Percentiles rank a stretch among this genome's conserved stretches.
phyloP scores from a whole-genome alignment of 1,140 invertebrate species.

The Caenorhabditis elegans region DNA sequence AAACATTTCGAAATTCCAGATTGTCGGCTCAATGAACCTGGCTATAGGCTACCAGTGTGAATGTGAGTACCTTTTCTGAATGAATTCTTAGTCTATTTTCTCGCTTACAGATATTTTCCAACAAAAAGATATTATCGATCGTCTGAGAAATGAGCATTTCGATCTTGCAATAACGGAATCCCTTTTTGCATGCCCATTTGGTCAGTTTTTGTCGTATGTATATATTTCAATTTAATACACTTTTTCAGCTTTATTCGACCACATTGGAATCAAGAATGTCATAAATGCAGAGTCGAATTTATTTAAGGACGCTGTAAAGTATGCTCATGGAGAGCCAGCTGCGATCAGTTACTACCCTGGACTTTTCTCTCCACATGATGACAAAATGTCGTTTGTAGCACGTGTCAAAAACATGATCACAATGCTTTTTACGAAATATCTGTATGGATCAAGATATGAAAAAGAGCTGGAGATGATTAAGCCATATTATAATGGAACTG shows the following conservation, averaged over 20 bases:
- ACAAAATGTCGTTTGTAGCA: constrained; percentile 29
- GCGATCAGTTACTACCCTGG: constrained; percentile 12
- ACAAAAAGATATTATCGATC: not conserved
- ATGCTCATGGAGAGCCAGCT: constrained; percentile 17
- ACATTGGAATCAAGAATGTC: constrained; percentile 10
- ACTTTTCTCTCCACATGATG: not conserved
- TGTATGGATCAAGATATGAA: not conserved
- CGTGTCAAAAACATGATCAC: not conserved
- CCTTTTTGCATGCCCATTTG: not conserved
- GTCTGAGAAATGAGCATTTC: not conserved
- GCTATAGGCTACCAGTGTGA: not conserved
- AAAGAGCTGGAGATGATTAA: not conserved
- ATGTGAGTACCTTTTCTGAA: not conserved
- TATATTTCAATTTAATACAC: not conserved
- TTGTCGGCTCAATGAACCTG: not conserved
- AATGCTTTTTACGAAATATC: not conserved
- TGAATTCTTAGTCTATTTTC: not conserved
- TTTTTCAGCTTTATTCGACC: constrained; percentile 4
- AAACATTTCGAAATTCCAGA: not conserved
- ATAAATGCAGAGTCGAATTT: constrained; percentile 2
- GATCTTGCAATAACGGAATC: constrained; percentile 8
- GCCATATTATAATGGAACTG: not conserved
- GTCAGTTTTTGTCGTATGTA: not conserved
- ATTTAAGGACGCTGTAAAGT: constrained; percentile 11
- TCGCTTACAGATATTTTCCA: constrained; percentile 6